Evolutionary conservation across 2,888 invertebrate species (phyloP).

Genomic region (Lycaena phlaeas): DNA sequence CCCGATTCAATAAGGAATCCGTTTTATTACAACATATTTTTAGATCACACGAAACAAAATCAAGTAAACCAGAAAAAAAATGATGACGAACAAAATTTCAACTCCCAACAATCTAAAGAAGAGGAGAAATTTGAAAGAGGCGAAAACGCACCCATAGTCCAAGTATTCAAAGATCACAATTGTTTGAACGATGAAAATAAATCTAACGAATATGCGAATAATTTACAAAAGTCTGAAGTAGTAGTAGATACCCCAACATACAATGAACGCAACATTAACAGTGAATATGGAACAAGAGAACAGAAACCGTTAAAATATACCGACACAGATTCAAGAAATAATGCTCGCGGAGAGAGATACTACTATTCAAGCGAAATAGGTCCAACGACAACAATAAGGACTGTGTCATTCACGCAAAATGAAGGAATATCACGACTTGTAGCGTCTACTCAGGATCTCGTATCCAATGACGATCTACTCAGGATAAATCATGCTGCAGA

Average conservation of each 20-base stretch:
- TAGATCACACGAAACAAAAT: constrained; percentile 24
- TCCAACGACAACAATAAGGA: constrained; percentile 23
- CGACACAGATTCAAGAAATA: constrained; percentile 20
- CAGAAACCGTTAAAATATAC: too few relatives aligned
- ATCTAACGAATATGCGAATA: constrained; percentile 25
- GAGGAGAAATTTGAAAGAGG: constrained; percentile 35
- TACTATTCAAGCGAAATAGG: constrained; percentile 37
- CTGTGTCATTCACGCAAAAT: constrained; percentile 30
- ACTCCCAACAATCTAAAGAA: constrained; percentile 10
- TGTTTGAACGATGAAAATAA: constrained; percentile 35
- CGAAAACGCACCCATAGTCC: constrained; percentile 35
- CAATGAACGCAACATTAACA: constrained; percentile 34
- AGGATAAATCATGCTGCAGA: constrained; percentile 73
- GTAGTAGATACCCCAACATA: constrained; percentile 33
- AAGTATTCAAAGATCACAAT: constrained; percentile 56
- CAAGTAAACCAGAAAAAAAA: constrained; percentile 9
- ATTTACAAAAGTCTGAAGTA: constrained; percentile 31
- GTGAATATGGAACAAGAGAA: constrained; percentile 43
- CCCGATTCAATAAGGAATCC: constrained; percentile 21
- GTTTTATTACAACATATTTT: constrained; percentile 31
- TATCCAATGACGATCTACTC: constrained; percentile 76
- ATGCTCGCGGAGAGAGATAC: constrained; percentile 45
- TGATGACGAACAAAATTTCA: not conserved
- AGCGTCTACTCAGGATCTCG: constrained; percentile 73
- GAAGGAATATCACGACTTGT: constrained; percentile 63